These are phyloP conservation scores for Heliconius erato DNA, from an alignment of 2,888 invertebrate genomes.

Conservation along the genomic window DNA sequence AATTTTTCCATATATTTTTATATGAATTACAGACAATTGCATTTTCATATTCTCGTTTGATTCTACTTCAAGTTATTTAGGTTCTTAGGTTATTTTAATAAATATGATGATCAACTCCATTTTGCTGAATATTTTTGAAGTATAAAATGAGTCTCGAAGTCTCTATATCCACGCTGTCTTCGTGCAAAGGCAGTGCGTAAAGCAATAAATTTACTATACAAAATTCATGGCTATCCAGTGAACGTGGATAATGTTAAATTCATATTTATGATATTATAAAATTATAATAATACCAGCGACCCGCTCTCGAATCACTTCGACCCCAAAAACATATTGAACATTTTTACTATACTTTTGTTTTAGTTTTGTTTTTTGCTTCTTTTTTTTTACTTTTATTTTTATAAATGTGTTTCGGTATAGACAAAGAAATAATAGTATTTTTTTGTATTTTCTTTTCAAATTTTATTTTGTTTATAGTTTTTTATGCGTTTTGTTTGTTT, in stretches of 20 bases:
- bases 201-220: slow-evolving; percentile 17
- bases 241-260: slow-evolving; percentile 25
- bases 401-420: neutral
- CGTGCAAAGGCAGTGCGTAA: slow-evolving; percentile 17
- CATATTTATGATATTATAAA: slow-evolving; percentile 26
- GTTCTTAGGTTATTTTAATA: neutral
- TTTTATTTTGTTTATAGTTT: neutral
- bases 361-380: neutral
- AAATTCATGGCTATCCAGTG: slow-evolving; percentile 21
- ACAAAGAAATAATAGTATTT: neutral
- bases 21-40: no score
- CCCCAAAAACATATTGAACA: neutral
- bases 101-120: neutral
- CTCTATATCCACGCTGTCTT: neutral
- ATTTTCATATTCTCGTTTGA: no score
- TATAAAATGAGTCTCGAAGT: neutral
- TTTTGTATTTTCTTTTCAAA: neutral
- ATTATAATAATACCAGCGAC: slow-evolving; percentile 21
- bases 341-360: neutral
- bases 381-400: neutral
- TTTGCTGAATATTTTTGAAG: neutral
- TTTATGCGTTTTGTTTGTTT: neutral
- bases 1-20: no score
- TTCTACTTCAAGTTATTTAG: neutral
- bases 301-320: slow-evolving; percentile 1